Conservation (phyloP, 2,888 invertebrate species). For the Ichneumon xanthorius region DNA sequence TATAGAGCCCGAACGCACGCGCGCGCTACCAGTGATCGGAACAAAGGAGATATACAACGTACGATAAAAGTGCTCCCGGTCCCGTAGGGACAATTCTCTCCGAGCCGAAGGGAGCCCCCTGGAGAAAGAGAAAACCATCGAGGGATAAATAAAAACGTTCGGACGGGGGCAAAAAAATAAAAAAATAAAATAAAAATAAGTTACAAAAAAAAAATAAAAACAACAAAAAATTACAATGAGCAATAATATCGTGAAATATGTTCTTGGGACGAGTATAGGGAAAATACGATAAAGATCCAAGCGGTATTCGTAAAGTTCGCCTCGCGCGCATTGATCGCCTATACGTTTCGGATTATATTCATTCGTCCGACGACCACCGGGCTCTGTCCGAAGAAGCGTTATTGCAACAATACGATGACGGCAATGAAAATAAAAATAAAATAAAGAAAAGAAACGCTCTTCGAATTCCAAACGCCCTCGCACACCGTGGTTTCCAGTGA, state of each 20-base stretch:
- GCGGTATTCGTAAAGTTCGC: neutral
- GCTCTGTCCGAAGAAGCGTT: neutral
- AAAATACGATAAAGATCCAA: constrained; percentile 45
- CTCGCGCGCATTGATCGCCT: constrained; percentile 24
- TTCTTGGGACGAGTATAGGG: constrained; percentile 17
- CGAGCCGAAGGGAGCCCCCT: constrained; percentile 7
- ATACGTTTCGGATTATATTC: constrained; percentile 5
- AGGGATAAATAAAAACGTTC: constrained; percentile 29
- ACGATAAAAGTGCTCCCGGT: constrained; percentile 69
- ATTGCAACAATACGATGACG: constrained; percentile 3
- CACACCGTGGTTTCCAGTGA: neutral
- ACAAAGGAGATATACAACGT: constrained; percentile 68
- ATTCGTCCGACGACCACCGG: constrained; percentile 4
- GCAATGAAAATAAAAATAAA: neutral
- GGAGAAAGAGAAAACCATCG: constrained; percentile 12
- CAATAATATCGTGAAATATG: constrained; percentile 60
- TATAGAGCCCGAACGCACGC: constrained; percentile 65
- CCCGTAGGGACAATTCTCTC: constrained; percentile 53
- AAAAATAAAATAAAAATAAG: constrained; percentile 8
- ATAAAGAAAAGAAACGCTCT: neutral
- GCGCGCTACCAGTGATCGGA: constrained; percentile 61
- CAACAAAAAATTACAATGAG: constrained; percentile 47
- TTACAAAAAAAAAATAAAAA: constrained; percentile 5
- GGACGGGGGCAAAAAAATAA: constrained; percentile 14
- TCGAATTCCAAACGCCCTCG: constrained; percentile 30